Evolutionary conservation across 2,113 vertebrate species (phyloP).

Genomic region (Struthidea cinerea): DNA sequence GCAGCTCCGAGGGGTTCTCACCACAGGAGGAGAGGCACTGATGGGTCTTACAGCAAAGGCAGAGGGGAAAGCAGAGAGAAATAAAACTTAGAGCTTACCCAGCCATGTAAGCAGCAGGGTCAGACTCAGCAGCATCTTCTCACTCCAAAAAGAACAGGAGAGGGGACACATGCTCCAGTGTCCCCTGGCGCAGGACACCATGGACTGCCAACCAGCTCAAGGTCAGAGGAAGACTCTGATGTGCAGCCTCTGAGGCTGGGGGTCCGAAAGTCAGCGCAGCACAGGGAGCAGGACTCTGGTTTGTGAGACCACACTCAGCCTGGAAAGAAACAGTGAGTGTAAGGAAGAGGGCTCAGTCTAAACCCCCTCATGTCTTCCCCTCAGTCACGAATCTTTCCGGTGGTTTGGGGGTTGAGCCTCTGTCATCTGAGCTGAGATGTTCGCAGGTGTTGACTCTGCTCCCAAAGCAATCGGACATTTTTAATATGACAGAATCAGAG

Average conservation of each 20-base stretch:
- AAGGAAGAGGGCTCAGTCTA: background rate
- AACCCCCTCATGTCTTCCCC: background rate
- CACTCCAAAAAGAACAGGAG: background rate
- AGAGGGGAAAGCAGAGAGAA: background rate
- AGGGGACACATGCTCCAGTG: background rate
- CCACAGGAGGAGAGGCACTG: background rate
- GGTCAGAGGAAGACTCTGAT: background rate
- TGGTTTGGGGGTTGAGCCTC: background rate
- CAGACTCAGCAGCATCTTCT: constrained; percentile 18
- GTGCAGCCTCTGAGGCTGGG: background rate
- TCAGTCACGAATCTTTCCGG: background rate
- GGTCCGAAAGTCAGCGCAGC: background rate
- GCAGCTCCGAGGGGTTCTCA: background rate
- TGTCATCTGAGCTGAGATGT: accelerated
- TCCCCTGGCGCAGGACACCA: background rate
- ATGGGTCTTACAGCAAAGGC: background rate
- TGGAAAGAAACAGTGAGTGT: background rate
- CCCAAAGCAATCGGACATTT: background rate
- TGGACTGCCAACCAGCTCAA: background rate
- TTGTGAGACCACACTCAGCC: background rate
- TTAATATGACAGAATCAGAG: background rate
- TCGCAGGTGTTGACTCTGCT: background rate
- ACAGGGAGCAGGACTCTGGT: accelerated
- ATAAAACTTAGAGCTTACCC: constrained; percentile 46
- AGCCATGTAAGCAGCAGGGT: constrained; percentile 24